Conservation (phyloP, 2,888 invertebrate species). For the Orchesella flavescens region DNA sequence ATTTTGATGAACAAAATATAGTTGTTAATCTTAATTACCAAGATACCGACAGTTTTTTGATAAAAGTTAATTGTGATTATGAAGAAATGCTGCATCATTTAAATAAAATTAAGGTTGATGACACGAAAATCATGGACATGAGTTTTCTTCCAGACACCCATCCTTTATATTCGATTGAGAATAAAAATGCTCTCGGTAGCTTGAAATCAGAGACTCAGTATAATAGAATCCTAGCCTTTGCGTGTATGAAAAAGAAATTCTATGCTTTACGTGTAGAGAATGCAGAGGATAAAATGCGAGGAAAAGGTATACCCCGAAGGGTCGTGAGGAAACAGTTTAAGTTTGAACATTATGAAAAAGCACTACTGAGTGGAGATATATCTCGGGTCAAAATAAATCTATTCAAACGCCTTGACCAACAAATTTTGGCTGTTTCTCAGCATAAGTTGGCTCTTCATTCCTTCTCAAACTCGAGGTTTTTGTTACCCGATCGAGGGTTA, state of each 20-base stretch:
- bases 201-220: conserved; percentile 15
- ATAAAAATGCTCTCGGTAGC: not conserved
- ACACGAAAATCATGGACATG: not conserved
- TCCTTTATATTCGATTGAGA: not conserved
- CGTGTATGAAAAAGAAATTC: conserved; percentile 4
- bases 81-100: not conserved
- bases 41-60: not conserved
- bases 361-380: not conserved
- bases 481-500: not conserved
- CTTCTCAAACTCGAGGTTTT: not conserved
- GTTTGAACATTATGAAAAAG: not conserved
- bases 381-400: not conserved
- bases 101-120: not conserved
- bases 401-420: conserved; percentile 8
- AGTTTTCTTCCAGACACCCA: not conserved
- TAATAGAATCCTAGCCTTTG: not conserved
- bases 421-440: not conserved
- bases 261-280: not conserved
- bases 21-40: not conserved
- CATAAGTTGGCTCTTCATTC: not conserved
- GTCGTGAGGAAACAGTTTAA: not conserved
- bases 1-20: not conserved
- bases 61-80: not conserved
- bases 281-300: not conserved
- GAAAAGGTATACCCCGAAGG: conserved; percentile 7